Base-by-base conservation (phyloP, 2,888 invertebrate species). In the Eupsilia transversa region DNA sequence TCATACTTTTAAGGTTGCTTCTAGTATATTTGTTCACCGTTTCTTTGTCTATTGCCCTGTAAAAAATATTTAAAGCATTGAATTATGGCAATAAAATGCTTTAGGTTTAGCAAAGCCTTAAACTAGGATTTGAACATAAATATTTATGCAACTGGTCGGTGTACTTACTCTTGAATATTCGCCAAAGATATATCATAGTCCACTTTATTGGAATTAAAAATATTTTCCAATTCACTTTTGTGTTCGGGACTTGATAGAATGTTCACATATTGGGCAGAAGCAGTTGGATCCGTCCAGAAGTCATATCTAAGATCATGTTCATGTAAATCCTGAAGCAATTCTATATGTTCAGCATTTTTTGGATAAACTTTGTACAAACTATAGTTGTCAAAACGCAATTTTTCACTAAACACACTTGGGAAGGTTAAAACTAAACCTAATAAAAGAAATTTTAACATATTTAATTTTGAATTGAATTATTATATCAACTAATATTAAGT, bases 351-450 rank as follows among this genome's bases (percentile, higher is more conserved):
- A 0, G 88, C 82, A 70, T 91, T 95, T 59, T 91, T 88, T 0
- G 97, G 97, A 4, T 90, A 87, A 7, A 97, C 91, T 86, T 97
- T 94, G 82, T 96, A 97, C 20, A 97, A 95, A 27, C 90, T 89
- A 73, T 92, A 91, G 71, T 93, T 92, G 43, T 93, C 92, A 41
- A 87, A 93, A 43, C 91, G 84, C 52, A 91, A 79, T 72, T 91
- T 92, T 77, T 89, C 91, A 83, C 87, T 77, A 2, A 84, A 68
- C 3, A 82, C 85, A 79, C 83, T 70, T 17, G 77, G 38, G 70
- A 75, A 69, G 3, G 70, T 38, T 43, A 86, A 56, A 52, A 80
- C 33, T 64, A 86, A 77, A 66, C 79, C 9, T 70, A 85, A 3
- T 0, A 86, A 5, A 20, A 80, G 38, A 30, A 61, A 5, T 66